Evolutionary conservation across 1,140 invertebrate species (phyloP).

Genomic region (Dreissena rostriformis): DNA sequence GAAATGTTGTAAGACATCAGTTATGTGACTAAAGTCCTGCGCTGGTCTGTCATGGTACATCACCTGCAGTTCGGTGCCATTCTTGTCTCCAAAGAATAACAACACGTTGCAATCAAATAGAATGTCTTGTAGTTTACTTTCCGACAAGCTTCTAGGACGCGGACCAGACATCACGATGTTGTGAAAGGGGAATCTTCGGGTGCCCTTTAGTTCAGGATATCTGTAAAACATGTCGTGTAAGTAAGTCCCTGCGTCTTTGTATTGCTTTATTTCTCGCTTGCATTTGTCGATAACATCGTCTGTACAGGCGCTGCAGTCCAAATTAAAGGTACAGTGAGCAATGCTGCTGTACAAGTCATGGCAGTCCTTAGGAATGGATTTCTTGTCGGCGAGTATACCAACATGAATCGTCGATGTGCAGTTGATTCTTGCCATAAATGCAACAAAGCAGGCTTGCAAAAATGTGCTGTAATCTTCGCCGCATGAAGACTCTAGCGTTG

Average conservation of each 20-base stretch:
- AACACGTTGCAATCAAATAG: constrained; percentile 65
- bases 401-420: constrained; percentile 59
- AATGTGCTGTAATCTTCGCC: constrained; percentile 9
- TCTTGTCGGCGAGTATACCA: constrained; percentile 63
- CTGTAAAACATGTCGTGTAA: constrained; percentile 64
- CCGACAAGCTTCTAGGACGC: background rate
- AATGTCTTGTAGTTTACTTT: constrained; percentile 26
- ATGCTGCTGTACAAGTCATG: constrained; percentile 59
- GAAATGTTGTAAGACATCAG: constrained; percentile 64
- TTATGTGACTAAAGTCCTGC: constrained; percentile 60
- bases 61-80: constrained; percentile 51
- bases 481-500: background rate
- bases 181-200: constrained; percentile 60
- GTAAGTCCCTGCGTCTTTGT: constrained; percentile 56
- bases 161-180: constrained; percentile 62
- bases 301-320: constrained; percentile 41
- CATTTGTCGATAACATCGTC: constrained; percentile 43
- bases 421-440: constrained; percentile 63
- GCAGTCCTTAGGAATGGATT: constrained; percentile 22
- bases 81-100: constrained; percentile 47
- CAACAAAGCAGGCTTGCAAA: constrained; percentile 54
- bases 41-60: constrained; percentile 62
- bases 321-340: constrained; percentile 58
- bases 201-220: constrained; percentile 62
- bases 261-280: constrained; percentile 41